Conservation (phyloP, 2,113 vertebrate genomes). For the Pyrgilauda ruficollis region DNA sequence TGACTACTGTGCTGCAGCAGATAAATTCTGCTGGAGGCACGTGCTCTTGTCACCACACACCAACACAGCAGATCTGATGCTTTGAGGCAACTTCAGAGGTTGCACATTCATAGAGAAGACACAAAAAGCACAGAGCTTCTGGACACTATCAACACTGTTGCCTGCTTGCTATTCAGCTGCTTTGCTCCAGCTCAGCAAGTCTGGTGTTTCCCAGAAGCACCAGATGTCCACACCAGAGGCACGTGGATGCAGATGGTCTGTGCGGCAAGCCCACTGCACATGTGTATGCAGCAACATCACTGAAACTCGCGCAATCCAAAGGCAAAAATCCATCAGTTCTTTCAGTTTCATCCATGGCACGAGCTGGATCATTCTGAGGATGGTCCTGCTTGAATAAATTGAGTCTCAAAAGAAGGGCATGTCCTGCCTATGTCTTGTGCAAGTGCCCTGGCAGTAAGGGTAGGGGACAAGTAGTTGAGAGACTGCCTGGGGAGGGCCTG, state of each 20-base stretch:
- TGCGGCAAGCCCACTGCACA: not conserved
- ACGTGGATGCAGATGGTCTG: not conserved
- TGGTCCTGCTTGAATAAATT: not conserved
- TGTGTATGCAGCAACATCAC: not conserved
- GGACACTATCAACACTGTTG: not conserved
- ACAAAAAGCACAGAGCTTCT: not conserved
- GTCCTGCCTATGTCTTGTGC: not conserved
- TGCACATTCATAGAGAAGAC: not conserved
- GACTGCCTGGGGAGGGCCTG: not conserved
- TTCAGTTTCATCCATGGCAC: not conserved
- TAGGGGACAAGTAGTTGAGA: not conserved
- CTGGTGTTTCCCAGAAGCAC: not conserved
- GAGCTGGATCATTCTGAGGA: not conserved
- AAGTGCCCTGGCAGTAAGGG: not conserved
- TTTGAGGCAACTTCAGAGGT: not conserved
- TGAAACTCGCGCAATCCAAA: not conserved
- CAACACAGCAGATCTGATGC: not conserved
- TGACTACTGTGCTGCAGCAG: constrained; percentile 45
- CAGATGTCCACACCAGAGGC: not conserved
- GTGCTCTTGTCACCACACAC: constrained; percentile 8
- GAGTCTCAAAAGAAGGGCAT: not conserved
- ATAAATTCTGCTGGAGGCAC: constrained; percentile 11
- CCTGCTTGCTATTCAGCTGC: not conserved
- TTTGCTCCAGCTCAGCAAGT: not conserved
- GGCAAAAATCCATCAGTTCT: not conserved